A percentile compares a stretch with the other conserved stretches of the same genome.
These are phyloP conservation scores for Phoxinus phoxinus DNA, from an alignment of 2,113 vertebrate species.

Conservation along the genomic window DNA sequence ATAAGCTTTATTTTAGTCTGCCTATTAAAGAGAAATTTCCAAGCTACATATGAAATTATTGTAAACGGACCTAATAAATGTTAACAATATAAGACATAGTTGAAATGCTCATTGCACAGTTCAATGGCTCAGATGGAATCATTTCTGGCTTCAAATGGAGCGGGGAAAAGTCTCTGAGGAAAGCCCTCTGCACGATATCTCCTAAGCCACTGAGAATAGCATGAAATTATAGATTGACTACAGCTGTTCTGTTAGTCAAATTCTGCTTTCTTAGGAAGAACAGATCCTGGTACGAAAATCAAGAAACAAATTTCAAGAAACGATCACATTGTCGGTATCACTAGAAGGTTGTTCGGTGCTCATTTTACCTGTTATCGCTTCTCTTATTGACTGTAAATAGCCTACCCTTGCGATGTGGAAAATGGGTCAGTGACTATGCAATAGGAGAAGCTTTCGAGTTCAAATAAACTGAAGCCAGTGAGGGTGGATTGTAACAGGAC, in stretches of 20 bases:
- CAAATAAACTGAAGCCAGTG: conserved; percentile 35
- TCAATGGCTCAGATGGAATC: conserved; percentile 4
- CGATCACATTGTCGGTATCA: not conserved
- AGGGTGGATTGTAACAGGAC: conserved; percentile 68
- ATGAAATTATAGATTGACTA: conserved; percentile 29
- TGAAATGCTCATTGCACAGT: not conserved
- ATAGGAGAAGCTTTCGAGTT: conserved; percentile 25
- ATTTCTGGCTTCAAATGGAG: conserved; percentile 19
- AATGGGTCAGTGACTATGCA: conserved; percentile 44
- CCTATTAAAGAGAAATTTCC: not conserved
- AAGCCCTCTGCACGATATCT: conserved; percentile 2
- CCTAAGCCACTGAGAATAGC: conserved; percentile 12
- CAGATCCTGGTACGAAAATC: not conserved
- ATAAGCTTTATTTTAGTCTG: not conserved
- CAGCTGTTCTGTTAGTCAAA: conserved; percentile 38
- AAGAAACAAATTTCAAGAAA: not conserved
- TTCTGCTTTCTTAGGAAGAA: conserved; percentile 2
- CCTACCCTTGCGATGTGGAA: conserved; percentile 45
- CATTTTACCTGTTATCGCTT: conserved; percentile 22
- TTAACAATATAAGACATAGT: not conserved
- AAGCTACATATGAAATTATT: not conserved
- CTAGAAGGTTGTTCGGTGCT: not conserved
- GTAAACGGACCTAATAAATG: not conserved
- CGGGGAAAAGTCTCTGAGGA: conserved; percentile 13
- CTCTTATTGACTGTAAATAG: conserved; percentile 49